Evolutionary conservation across 2,113 vertebrate genomes (phyloP), one percentile per base, ranked within the genome.

Genomic region (Acrocephalus kingi): DNA sequence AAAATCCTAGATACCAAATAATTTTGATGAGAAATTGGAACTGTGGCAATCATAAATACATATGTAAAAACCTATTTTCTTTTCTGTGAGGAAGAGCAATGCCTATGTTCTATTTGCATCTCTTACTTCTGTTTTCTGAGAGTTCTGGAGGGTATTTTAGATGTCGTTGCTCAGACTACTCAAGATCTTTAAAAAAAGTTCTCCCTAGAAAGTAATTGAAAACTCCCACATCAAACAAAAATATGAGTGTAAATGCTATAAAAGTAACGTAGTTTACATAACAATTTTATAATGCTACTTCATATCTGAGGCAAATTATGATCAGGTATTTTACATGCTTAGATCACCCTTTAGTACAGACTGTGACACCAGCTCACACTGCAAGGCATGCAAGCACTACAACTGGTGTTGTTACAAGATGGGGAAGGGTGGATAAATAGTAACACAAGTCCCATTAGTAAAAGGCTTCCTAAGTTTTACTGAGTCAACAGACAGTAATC

Each of bases 141-240:
- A 73, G 7, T 79, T 86, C 84, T 82, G 54, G 28, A 76, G n/a
- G 68, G n/a, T 55, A 92, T 84, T 87, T 93, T 49, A 92, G 23
- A 84, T 79, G 58, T 61, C 21, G 28, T 62, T 87, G 52, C 62
- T 94, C 39, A 90, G 49, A 82, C 52, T 58, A 71, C 9, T 61
- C 5, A 41, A 86, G 80, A 84, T 75, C 51, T 96, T 88, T 49
- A n/a, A 33, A 92, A 72, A 49, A 74, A 90, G 35, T 81, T 83
- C 63, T 55, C 92, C 90, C 86, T 92, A 93, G 64, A 95, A 80
- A 88, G 49, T 35, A 84, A 93, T 51, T 84, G 79, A 89, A 93
- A 84, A 93, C 86, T 90, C 84, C 83, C 66, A 90, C 69, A 41
- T 14, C 4, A 54, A 92, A 78, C 68, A 75, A 81, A 96, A 96